Evolutionary conservation across 2,888 invertebrate genomes (phyloP).

Genomic region (Branchellion lobata): DNA sequence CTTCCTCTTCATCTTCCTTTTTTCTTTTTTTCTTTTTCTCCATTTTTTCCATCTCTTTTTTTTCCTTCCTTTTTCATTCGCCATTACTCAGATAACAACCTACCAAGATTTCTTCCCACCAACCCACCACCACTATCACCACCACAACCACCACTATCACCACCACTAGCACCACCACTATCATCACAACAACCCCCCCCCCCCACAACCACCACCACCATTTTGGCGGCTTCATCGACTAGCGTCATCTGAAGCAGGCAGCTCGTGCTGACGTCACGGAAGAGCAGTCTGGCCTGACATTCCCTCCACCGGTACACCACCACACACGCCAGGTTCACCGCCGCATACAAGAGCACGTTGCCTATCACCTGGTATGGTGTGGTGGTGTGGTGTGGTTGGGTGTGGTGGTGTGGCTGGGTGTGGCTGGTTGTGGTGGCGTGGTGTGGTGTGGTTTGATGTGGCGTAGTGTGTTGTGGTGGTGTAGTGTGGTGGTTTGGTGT

Average conservation of each 20-base stretch:
- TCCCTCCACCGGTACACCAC: conserved; percentile 22
- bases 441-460: too few relatives aligned
- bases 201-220: background rate
- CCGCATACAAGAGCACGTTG: conserved; percentile 9
- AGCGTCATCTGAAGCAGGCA: background rate
- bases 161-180: background rate
- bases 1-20: too few relatives aligned
- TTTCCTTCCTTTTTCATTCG: background rate
- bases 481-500: too few relatives aligned
- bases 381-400: background rate
- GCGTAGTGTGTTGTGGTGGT: too few relatives aligned
- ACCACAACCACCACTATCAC: too few relatives aligned
- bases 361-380: conserved; percentile 27
- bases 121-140: background rate
- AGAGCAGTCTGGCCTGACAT: background rate
- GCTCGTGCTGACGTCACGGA: background rate
- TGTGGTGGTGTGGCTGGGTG: background rate
- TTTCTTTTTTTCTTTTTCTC: background rate
- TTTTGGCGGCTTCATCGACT: conserved; percentile 22
- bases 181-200: background rate
- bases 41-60: background rate
- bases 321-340: conserved; percentile 21
- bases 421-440: too few relatives aligned
- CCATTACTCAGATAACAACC: background rate
- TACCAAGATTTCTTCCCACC: background rate